A percentile compares a stretch with the other conserved stretches of the same genome.
Evolutionary conservation across 2,888 invertebrate species (phyloP).

Genomic region (Pristionchus fissidentatus): DNA sequence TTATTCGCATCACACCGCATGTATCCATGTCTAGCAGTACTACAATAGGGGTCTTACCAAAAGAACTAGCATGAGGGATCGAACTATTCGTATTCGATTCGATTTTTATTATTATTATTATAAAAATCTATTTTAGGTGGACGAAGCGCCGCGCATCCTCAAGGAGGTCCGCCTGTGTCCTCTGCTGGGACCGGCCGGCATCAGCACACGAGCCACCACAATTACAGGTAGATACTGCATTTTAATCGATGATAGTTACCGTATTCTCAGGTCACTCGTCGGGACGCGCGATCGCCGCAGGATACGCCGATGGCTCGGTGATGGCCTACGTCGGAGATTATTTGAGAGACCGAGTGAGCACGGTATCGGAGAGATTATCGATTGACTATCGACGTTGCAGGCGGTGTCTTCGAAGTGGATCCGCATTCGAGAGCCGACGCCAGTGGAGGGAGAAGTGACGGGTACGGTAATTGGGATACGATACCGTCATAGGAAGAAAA

Average conservation of each 20-base stretch:
- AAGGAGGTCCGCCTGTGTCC: constrained; percentile 22
- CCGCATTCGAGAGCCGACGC: constrained; percentile 55
- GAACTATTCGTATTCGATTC: neutral
- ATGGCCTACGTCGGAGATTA: constrained; percentile 87
- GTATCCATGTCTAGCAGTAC: neutral
- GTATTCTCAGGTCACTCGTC: constrained; percentile 78
- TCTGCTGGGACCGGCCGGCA: constrained; percentile 33
- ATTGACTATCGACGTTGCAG: constrained; percentile 4
- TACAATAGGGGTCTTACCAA: too few species aligned
- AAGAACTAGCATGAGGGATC: too few species aligned
- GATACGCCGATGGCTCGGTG: constrained; percentile 91
- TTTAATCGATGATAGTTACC: neutral
- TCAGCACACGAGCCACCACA: constrained; percentile 25
- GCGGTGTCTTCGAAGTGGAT: constrained; percentile 52
- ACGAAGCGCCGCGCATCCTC: neutral
- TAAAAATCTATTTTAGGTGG: neutral
- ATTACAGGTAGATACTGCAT: constrained; percentile 7
- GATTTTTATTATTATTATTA: neutral
- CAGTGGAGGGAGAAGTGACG: constrained; percentile 58
- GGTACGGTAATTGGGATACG: constrained; percentile 41
- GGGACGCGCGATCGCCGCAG: constrained; percentile 88
- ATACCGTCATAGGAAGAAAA: too few species aligned
- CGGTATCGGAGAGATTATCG: neutral
- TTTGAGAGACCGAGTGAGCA: constrained; percentile 83
- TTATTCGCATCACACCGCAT: too few species aligned